A percentile compares a stretch with the other conserved stretches of the same genome.
phyloP scores from a whole-genome alignment of 2,888 invertebrate genomes.

The Gnatocerus cornutus region DNA sequence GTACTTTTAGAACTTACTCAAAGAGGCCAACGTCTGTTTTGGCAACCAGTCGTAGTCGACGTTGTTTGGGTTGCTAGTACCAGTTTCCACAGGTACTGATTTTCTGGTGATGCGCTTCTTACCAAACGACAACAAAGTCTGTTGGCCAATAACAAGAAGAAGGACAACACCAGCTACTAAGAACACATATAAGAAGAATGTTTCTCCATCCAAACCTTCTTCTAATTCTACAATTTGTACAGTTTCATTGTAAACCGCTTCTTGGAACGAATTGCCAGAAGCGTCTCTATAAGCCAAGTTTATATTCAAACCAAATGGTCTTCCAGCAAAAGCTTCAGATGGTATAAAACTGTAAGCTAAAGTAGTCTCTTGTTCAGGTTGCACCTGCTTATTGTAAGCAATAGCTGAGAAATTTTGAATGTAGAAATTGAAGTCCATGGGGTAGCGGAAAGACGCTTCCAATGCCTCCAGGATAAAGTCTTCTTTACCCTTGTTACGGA shows the following conservation, averaged over 20 bases:
- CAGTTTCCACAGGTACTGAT: slow-evolving; percentile 85
- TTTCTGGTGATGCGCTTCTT: slow-evolving; percentile 78
- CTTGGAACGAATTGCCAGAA: slow-evolving; percentile 81
- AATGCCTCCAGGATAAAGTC: slow-evolving; percentile 94
- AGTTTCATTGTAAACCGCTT: slow-evolving; percentile 98
- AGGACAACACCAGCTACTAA: slow-evolving; percentile 92
- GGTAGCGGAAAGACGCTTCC: slow-evolving; percentile 98
- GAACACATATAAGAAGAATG: slow-evolving; percentile 98
- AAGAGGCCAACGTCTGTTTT: slow-evolving; percentile 86
- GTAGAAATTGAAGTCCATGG: slow-evolving; percentile 98
- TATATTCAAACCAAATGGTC: slow-evolving; percentile 96
- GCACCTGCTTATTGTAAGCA: slow-evolving; percentile 89
- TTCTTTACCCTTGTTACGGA: slow-evolving; percentile 93
- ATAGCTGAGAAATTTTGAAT: slow-evolving; percentile 98
- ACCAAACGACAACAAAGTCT: slow-evolving; percentile 88
- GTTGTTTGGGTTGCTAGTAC: slow-evolving; percentile 90
- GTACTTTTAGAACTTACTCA: slow-evolving; percentile 79
- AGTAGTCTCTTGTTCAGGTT: slow-evolving; percentile 94
- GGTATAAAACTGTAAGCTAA: slow-evolving; percentile 96
- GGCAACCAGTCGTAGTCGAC: slow-evolving; percentile 99
- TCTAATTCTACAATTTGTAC: slow-evolving; percentile 96
- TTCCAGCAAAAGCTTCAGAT: slow-evolving; percentile 95
- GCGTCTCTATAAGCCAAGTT: slow-evolving; percentile 91
- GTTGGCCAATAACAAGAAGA: slow-evolving; percentile 90
- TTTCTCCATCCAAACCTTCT: slow-evolving; percentile 98